Conservation (phyloP, 2,888 invertebrate species). For the Habroteleia sp. region DNA sequence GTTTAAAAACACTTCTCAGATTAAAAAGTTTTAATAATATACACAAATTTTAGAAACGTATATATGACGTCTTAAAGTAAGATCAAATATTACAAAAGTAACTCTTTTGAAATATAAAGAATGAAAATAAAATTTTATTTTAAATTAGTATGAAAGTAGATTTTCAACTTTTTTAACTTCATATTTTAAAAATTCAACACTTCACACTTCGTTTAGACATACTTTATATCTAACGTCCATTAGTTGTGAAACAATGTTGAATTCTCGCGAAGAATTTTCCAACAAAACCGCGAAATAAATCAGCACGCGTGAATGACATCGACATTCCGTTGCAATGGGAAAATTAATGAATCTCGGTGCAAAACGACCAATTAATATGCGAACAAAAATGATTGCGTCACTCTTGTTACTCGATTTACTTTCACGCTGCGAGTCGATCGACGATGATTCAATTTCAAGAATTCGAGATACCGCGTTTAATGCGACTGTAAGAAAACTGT, state of each 20-base stretch:
- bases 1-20: no score
- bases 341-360: constrained; percentile 49
- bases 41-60: no score
- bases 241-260: background rate
- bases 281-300: constrained; percentile 16
- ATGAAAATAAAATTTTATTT: no score
- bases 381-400: constrained; percentile 58
- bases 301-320: constrained; percentile 28
- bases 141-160: no score
- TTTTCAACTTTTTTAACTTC: no score
- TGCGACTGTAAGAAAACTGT: constrained; percentile 47
- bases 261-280: background rate
- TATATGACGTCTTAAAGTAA: no score
- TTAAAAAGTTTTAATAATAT: no score
- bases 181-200: no score
- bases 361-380: constrained; percentile 52
- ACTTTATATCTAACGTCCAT: no score
- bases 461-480: constrained; percentile 51
- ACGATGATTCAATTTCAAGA: constrained; percentile 62
- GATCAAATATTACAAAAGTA: no score
- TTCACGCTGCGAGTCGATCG: constrained; percentile 56
- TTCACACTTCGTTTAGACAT: no score
- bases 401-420: constrained; percentile 54
- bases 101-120: no score
- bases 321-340: constrained; percentile 12